These are phyloP conservation scores for Chloroclysta siterata DNA, from an alignment of 2,888 invertebrate species.

Conservation along the genomic window DNA sequence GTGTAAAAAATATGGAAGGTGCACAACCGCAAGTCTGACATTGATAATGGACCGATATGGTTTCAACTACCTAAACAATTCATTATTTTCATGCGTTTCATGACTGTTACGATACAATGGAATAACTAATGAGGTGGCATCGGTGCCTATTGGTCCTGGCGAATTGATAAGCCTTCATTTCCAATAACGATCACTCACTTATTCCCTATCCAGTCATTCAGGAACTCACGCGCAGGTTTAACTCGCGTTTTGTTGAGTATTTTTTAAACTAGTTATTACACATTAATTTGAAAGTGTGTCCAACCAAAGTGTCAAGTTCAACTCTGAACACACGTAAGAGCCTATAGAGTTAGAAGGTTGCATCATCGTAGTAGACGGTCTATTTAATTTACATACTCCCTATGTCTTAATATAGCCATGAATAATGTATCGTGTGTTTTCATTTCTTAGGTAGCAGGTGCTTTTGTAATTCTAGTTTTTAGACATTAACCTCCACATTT, in stretches of 20 bases:
- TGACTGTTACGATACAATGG: slow-evolving; percentile 19
- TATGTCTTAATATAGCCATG: no score
- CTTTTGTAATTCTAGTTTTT: no score
- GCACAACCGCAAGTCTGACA: background rate
- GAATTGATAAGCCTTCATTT: slow-evolving; percentile 25
- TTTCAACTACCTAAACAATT: slow-evolving; percentile 19
- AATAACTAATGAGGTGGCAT: slow-evolving; percentile 28
- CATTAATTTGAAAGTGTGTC: background rate
- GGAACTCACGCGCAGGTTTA: slow-evolving; percentile 19
- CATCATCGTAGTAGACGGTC: background rate
- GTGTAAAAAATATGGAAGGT: background rate
- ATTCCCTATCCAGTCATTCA: slow-evolving; percentile 15
- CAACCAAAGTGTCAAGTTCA: background rate
- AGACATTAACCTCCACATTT: no score
- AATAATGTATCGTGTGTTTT: no score
- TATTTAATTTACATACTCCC: background rate
- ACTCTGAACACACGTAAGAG: background rate
- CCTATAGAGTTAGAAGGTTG: background rate
- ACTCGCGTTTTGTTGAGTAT: background rate
- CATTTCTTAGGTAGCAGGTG: no score
- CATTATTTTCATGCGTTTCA: slow-evolving; percentile 26
- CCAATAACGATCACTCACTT: slow-evolving; percentile 10
- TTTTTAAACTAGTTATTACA: background rate
- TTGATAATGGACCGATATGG: slow-evolving; percentile 10
- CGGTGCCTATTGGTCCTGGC: slow-evolving; percentile 22